phyloP scores from a whole-genome alignment of 2,797 vertebrate species.

The Sphaeramia orbicularis region DNA sequence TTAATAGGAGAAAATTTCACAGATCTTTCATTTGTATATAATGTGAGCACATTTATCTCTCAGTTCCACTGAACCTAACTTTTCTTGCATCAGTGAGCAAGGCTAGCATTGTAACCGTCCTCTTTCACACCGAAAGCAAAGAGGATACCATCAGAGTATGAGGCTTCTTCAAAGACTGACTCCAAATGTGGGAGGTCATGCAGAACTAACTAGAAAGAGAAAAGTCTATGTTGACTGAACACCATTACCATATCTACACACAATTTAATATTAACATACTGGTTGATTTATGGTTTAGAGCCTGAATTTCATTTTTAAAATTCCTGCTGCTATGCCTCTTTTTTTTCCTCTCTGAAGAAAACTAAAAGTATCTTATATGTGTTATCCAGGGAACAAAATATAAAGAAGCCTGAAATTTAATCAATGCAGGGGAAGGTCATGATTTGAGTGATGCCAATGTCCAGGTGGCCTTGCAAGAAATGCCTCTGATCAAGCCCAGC shows the following conservation, averaged over 20 bases:
- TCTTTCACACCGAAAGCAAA: constrained; percentile 5
- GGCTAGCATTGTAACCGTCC: constrained; percentile 6
- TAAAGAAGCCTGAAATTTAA: constrained; percentile 7
- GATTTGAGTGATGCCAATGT: constrained; percentile 21
- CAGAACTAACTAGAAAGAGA: constrained; percentile 29
- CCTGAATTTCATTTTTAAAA: too few species aligned
- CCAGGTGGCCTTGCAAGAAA: constrained; percentile 60
- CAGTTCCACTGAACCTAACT: neutral
- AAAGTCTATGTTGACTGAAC: constrained; percentile 15
- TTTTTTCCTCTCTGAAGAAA: neutral
- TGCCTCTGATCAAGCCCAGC: constrained; percentile 39
- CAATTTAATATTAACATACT: too few species aligned
- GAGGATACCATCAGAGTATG: constrained; percentile 15
- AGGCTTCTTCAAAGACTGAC: constrained; percentile 20
- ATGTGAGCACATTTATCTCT: neutral
- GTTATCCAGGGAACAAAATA: neutral
- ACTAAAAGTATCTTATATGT: neutral
- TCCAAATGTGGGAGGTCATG: constrained; percentile 29
- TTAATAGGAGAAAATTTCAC: too few species aligned
- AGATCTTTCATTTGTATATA: too few species aligned
- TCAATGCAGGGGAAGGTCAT: constrained; percentile 8
- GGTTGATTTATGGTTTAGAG: neutral
- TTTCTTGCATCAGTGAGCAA: constrained; percentile 16
- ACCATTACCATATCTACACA: neutral
- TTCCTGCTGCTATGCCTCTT: too few species aligned